Evolutionary conservation across 2,888 invertebrate species (phyloP).

Genomic region (Lathronympha strigana): DNA sequence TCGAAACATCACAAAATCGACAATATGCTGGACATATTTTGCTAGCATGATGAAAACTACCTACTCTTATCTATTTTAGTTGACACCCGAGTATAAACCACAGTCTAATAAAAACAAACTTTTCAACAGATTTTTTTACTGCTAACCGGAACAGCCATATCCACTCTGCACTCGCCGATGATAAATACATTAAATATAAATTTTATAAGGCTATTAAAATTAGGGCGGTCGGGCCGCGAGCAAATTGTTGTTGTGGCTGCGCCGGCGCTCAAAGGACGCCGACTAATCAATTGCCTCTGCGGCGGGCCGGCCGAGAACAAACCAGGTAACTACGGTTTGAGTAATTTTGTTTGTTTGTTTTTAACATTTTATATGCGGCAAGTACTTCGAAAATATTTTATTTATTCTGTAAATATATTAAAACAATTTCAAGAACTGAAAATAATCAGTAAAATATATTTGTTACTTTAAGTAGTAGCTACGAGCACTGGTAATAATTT

Average conservation of each 20-base stretch:
- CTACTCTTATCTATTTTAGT: too few relatives aligned
- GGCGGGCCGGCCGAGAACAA: slow-evolving; percentile 53
- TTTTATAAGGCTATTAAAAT: slow-evolving; percentile 84
- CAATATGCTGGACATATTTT: too few relatives aligned
- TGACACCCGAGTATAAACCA: too few relatives aligned
- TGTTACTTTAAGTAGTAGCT: neutral
- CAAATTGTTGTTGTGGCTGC: slow-evolving; percentile 81
- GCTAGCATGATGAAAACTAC: too few relatives aligned
- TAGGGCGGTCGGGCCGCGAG: slow-evolving; percentile 82
- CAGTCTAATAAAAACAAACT: too few relatives aligned
- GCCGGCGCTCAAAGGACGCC: slow-evolving; percentile 73
- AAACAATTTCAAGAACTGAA: too few relatives aligned
- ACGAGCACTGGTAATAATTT: neutral
- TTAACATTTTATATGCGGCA: slow-evolving; percentile 7
- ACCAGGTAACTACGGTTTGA: slow-evolving; percentile 38
- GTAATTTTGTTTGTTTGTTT: slow-evolving; percentile 29
- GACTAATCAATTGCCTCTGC: slow-evolving; percentile 78
- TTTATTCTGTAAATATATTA: too few relatives aligned
- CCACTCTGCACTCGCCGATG: slow-evolving; percentile 65
- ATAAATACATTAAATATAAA: slow-evolving; percentile 84
- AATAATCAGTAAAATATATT: too few relatives aligned
- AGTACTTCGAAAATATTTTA: too few relatives aligned
- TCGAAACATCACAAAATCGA: too few relatives aligned
- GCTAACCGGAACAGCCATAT: slow-evolving; percentile 45
- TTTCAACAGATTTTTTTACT: neutral